phyloP scores from a whole-genome alignment of 64 coral and sea anemone genomes.

The Stichodactyla helianthus region DNA sequence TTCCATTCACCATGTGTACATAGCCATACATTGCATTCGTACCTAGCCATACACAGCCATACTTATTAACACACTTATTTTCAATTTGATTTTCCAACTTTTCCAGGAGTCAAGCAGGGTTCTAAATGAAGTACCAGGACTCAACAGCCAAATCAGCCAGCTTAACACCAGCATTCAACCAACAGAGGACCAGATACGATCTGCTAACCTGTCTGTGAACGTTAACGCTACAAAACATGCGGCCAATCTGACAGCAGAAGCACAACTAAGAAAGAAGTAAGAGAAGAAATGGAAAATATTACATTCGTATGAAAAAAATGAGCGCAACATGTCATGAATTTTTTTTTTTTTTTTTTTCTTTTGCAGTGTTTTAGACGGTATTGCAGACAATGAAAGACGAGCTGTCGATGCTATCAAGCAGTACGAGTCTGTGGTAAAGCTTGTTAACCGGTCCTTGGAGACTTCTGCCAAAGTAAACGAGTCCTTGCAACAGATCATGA shows the following conservation, averaged over 20 bases:
- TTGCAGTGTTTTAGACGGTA: conserved; percentile 37
- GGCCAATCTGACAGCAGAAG: conserved; percentile 44
- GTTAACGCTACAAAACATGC: conserved; percentile 50
- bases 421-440: conserved; percentile 62
- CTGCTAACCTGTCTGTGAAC: conserved; percentile 42
- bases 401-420: conserved; percentile 76
- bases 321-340: neutral
- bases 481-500: conserved; percentile 63
- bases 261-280: conserved; percentile 32
- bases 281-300: neutral
- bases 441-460: conserved; percentile 52
- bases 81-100: neutral
- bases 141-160: neutral
- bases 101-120: conserved; percentile 18
- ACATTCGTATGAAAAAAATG: too few species aligned
- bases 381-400: conserved; percentile 20
- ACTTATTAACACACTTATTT: too few species aligned
- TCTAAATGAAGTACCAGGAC: neutral
- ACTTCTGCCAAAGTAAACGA: conserved; percentile 71
- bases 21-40: too few species aligned
- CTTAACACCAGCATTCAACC: neutral
- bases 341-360: conserved; percentile 14
- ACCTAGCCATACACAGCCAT: too few species aligned
- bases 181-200: neutral
- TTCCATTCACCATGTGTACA: neutral